Evolutionary conservation across 2,113 vertebrate genomes (phyloP).

Genomic region (Otolemur garnettii): DNA sequence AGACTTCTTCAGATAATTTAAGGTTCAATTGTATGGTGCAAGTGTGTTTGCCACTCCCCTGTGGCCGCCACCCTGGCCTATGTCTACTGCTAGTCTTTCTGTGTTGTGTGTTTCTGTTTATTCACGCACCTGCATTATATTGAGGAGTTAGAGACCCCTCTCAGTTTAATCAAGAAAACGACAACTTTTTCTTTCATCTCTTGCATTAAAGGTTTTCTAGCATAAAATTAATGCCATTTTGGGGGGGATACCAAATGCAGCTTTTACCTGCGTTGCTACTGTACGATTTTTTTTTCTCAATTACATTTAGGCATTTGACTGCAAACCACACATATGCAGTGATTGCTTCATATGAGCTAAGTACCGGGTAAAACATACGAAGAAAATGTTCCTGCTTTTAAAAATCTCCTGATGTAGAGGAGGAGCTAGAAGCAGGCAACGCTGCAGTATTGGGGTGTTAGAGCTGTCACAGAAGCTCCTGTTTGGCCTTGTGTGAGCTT

Average conservation of each 20-base stretch:
- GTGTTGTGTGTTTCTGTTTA: not conserved
- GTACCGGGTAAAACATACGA: not conserved
- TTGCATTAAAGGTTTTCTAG: not conserved
- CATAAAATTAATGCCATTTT: not conserved
- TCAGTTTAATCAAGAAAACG: not conserved
- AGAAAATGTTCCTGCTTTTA: not conserved
- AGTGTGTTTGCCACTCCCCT: not conserved
- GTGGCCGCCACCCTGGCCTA: not conserved
- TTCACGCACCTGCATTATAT: not conserved
- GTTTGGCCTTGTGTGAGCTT: not conserved
- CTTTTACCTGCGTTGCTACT: not conserved
- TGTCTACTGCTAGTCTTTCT: not conserved
- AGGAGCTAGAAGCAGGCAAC: not conserved
- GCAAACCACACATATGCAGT: not conserved
- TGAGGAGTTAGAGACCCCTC: not conserved
- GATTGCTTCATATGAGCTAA: not conserved
- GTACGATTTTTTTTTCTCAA: not conserved
- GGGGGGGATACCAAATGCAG: not conserved
- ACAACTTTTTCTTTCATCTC: not conserved
- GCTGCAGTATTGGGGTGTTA: fast-evolving
- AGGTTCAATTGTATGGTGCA: not conserved
- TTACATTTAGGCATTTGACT: not conserved
- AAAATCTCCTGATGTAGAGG: not conserved
- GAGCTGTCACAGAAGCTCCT: not conserved
- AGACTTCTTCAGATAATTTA: not conserved